Percentiles rank a stretch among this genome's conserved stretches.
Evolutionary conservation across 2,888 invertebrate species (phyloP).

Genomic region (Macropis europaea): DNA sequence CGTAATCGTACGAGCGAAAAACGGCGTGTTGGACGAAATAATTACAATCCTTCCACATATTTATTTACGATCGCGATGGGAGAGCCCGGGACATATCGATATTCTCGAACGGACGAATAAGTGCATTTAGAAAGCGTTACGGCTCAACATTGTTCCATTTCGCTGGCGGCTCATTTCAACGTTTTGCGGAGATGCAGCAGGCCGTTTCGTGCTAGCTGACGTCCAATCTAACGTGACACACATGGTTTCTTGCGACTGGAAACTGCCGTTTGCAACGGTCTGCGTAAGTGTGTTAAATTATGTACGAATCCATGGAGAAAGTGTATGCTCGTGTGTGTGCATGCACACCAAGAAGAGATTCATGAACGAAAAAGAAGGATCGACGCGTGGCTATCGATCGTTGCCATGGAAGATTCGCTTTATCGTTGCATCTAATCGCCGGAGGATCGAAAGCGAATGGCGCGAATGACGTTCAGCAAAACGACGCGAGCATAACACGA

Average conservation of each 20-base stretch:
- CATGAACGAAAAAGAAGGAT: too few relatives aligned
- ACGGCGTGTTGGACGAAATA: too few relatives aligned
- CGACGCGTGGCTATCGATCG: constrained; percentile 11
- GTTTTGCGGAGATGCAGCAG: neutral
- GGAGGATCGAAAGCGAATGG: constrained; percentile 11
- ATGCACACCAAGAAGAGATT: too few relatives aligned
- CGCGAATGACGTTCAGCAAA: neutral
- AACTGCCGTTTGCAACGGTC: neutral
- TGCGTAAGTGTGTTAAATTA: constrained; percentile 16
- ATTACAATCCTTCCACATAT: too few relatives aligned
- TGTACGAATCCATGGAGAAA: constrained; percentile 27
- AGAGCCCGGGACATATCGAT: neutral
- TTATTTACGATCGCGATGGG: too few relatives aligned
- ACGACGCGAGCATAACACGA: neutral
- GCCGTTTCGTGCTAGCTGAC: constrained; percentile 1
- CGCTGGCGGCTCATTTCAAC: neutral
- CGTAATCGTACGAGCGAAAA: too few relatives aligned
- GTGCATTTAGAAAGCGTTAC: constrained; percentile 32
- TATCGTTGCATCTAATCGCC: neutral
- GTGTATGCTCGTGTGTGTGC: neutral
- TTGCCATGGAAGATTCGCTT: neutral
- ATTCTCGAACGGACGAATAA: constrained; percentile 4
- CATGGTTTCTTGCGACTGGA: constrained; percentile 3
- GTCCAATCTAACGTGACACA: constrained; percentile 12
- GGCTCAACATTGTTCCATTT: constrained; percentile 20